Percentiles rank a stretch among this genome's conserved stretches.
Conservation (phyloP, 2,797 vertebrate genomes). For the Ambastaia sidthimunki region DNA sequence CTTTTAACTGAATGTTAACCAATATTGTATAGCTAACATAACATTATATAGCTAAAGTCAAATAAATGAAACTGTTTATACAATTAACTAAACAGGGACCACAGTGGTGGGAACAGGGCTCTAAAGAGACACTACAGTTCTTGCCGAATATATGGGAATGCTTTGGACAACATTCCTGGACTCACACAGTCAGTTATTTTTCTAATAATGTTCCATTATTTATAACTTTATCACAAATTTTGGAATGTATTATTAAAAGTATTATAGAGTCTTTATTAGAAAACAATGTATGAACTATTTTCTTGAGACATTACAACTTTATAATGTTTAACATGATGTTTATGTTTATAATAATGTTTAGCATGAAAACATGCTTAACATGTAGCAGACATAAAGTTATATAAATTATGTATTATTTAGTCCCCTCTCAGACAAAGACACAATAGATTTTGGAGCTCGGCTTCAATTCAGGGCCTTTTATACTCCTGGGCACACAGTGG, state of each 20-base stretch:
- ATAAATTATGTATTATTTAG: constrained; percentile 64
- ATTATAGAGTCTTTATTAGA: too few relatives aligned
- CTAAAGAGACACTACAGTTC: constrained; percentile 82
- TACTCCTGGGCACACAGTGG: constrained; percentile 95
- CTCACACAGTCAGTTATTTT: constrained; percentile 88
- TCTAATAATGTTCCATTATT: too few relatives aligned
- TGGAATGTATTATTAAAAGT: too few relatives aligned
- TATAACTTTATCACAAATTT: too few relatives aligned
- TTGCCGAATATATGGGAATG: constrained; percentile 90
- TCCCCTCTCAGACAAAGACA: constrained; percentile 87
- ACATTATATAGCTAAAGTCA: too few relatives aligned
- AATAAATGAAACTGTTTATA: too few relatives aligned
- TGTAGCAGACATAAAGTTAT: background rate
- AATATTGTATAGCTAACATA: too few relatives aligned
- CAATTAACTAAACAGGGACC: constrained; percentile 88
- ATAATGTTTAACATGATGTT: too few relatives aligned
- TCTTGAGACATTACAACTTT: too few relatives aligned
- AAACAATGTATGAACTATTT: too few relatives aligned
- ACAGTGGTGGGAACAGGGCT: constrained; percentile 89
- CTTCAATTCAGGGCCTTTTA: constrained; percentile 88
- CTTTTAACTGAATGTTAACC: too few relatives aligned
- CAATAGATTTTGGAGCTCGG: constrained; percentile 80
- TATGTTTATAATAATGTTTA: background rate
- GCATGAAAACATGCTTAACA: background rate
- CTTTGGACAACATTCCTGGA: constrained; percentile 90